Conservation (phyloP, 2,888 invertebrate genomes). For the Pachliopta kotzebuea region DNA sequence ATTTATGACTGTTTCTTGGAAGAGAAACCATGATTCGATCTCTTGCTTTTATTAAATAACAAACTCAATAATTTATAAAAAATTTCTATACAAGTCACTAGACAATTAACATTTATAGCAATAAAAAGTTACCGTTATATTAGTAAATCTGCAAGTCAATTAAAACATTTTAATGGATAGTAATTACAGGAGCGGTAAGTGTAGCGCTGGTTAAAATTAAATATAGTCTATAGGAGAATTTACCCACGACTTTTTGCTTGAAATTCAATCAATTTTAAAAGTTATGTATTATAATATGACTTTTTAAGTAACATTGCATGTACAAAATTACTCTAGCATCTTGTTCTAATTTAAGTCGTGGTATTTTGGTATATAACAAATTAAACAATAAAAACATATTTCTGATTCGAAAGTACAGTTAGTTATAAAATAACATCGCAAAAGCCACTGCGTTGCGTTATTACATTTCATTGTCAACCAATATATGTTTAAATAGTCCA, state of each 20-base stretch:
- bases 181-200: neutral
- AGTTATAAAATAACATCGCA: too few relatives aligned
- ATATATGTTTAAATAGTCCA: too few relatives aligned
- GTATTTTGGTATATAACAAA: too few relatives aligned
- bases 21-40: neutral
- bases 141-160: conserved; percentile 24
- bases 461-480: too few relatives aligned
- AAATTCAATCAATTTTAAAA: neutral
- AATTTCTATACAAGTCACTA: neutral
- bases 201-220: neutral
- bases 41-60: neutral
- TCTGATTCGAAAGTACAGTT: too few relatives aligned
- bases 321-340: neutral
- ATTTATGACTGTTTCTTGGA: neutral
- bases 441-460: too few relatives aligned
- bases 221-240: neutral
- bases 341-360: too few relatives aligned
- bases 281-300: neutral
- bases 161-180: conserved; percentile 11
- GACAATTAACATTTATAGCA: neutral
- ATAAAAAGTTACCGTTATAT: conserved; percentile 16
- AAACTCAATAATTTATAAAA: neutral
- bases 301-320: neutral
- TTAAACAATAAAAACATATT: too few relatives aligned
- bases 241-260: neutral